A percentile compares a stretch with the other conserved stretches of the same genome.
Conservation (phyloP, 1,140 invertebrate genomes). For the Tetramorium alpestre region DNA sequence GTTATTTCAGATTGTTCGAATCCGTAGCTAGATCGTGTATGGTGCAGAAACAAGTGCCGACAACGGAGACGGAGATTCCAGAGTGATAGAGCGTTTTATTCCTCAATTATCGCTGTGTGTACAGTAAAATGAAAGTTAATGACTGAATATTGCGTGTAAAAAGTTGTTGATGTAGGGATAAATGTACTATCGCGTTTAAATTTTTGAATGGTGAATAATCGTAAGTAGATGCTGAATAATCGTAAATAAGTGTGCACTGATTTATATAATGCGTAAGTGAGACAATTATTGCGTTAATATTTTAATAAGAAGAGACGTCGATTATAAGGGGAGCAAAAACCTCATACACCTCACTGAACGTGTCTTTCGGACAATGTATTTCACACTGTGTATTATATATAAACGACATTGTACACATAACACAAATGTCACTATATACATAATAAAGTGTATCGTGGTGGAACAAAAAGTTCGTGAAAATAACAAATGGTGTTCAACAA, state of each 20-base stretch:
- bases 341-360: conserved; percentile 80
- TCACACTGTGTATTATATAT: conserved; percentile 73
- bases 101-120: conserved; percentile 80
- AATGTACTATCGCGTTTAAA: conserved; percentile 80
- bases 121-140: conserved; percentile 81
- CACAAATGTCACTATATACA: conserved; percentile 68
- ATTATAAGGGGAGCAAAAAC: conserved; percentile 73
- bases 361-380: conserved; percentile 81
- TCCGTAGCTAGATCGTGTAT: conserved; percentile 97
- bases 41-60: conserved; percentile 91
- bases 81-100: conserved; percentile 86
- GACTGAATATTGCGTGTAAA: conserved; percentile 83
- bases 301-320: conserved; percentile 79
- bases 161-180: conserved; percentile 83
- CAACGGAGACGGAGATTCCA: conserved; percentile 87
- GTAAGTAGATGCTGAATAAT: conserved; percentile 72
- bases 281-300: conserved; percentile 80
- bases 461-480: conserved; percentile 48
- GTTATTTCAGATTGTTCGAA: conserved; percentile 92
- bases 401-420: conserved; percentile 68
- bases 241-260: conserved; percentile 76
- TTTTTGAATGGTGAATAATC: conserved; percentile 71
- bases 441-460: conserved; percentile 63
- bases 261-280: conserved; percentile 76
- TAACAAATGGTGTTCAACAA: conserved; percentile 70